Evolutionary conservation across 2,797 vertebrate genomes (phyloP).

Genomic region (Siniperca undulata): DNA sequence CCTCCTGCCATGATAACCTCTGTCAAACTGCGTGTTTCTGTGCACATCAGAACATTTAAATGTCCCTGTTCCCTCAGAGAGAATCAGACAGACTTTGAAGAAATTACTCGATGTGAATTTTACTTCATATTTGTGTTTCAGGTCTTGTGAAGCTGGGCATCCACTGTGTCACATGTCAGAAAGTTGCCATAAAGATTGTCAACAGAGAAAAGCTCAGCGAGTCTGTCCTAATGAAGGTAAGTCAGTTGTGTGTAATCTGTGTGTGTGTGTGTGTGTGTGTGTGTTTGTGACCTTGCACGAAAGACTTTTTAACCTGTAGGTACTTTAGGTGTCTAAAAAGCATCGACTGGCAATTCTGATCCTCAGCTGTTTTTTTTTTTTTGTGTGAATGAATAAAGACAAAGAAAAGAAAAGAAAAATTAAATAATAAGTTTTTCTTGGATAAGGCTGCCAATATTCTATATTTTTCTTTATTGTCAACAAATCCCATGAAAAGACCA

Average conservation of each 20-base stretch:
- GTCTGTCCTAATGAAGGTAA: constrained; percentile 95
- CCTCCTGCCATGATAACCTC: not conserved
- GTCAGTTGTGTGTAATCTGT: not conserved
- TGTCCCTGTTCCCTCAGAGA: not conserved
- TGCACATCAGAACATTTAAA: not conserved
- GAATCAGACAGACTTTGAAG: constrained; percentile 11
- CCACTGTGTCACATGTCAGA: constrained; percentile 94
- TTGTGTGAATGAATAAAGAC: not conserved
- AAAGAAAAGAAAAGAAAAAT: no score
- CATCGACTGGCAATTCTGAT: no score
- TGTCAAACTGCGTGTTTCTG: not conserved
- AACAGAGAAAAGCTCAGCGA: constrained; percentile 95
- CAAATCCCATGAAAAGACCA: not conserved
- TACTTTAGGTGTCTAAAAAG: not conserved
- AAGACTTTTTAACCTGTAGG: not conserved
- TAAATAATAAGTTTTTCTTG: no score
- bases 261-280: constrained; percentile 11
- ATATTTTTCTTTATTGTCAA: no score
- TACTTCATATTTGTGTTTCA: constrained; percentile 65
- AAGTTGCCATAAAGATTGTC: constrained; percentile 95
- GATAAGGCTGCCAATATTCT: no score
- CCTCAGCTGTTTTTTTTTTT: not conserved
- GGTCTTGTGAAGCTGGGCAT: constrained; percentile 93
- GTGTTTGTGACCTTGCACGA: not conserved
- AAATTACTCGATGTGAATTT: not conserved